These are phyloP conservation scores for Eudemis profundana DNA, from an alignment of 2,888 invertebrate species.

Conservation along the genomic window DNA sequence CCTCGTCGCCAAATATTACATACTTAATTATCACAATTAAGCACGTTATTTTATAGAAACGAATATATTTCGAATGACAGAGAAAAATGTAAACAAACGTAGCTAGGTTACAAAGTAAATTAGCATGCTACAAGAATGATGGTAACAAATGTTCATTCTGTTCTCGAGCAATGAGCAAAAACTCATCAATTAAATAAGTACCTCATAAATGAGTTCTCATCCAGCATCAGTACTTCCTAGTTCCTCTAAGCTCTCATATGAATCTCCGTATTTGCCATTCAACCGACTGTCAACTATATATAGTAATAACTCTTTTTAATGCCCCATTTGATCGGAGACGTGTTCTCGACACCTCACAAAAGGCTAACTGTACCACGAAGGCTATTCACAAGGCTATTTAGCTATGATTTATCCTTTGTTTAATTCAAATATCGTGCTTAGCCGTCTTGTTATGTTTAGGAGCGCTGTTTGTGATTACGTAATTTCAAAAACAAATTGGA, in stretches of 20 bases:
- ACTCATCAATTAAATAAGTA: not conserved
- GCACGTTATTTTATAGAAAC: too few relatives aligned
- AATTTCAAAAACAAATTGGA: constrained; percentile 36
- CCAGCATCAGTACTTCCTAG: constrained; percentile 26
- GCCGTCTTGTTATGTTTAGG: constrained; percentile 50
- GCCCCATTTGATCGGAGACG: constrained; percentile 77
- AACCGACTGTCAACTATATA: constrained; percentile 74
- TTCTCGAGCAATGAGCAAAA: not conserved
- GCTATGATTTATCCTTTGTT: constrained; percentile 77
- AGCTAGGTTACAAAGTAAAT: too few relatives aligned
- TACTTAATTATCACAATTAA: too few relatives aligned
- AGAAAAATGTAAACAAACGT: too few relatives aligned
- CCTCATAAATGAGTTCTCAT: not conserved
- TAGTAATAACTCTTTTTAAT: constrained; percentile 82
- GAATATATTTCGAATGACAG: too few relatives aligned
- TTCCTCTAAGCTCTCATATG: constrained; percentile 55
- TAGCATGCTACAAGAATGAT: too few relatives aligned
- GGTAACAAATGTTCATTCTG: too few relatives aligned
- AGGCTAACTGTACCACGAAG: constrained; percentile 69
- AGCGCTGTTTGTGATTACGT: constrained; percentile 37
- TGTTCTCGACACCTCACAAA: constrained; percentile 73
- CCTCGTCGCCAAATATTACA: too few relatives aligned
- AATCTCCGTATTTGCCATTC: constrained; percentile 72
- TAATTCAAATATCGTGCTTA: constrained; percentile 78
- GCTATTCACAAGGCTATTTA: constrained; percentile 79